Base-by-base conservation (phyloP, 1,140 invertebrate genomes). In the Mycetomoellerius zeteki region DNA sequence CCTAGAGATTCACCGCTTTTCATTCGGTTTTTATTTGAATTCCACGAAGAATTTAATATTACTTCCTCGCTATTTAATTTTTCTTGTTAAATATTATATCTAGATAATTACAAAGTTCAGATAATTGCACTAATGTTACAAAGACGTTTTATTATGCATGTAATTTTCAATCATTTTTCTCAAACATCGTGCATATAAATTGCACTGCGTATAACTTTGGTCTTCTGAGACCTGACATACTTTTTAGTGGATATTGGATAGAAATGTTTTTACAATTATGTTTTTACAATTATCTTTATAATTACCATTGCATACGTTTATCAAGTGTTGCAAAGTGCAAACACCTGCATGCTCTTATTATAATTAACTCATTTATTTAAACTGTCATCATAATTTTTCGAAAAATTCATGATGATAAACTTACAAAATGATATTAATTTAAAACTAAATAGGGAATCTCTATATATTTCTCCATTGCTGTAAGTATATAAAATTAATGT, bases 181-280 rank as follows among this genome's bases (percentile, higher is more conserved):
- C 3, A 19, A 33, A 33, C 37, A 60, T 21, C 4, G 21, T 30
- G 78, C 65, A 82, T 82, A 33, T 47, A 47, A 82, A 82, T 73
- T 82, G 60, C 4, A 6, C 24, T 3, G 2, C 10, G 24, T 24
- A 73, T 73, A 73, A 71, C 30, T 82, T 81, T 56, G 33, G 43
- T 12, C 30, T 56, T 43, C 19, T 4, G 65, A 56, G 50, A 56
- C 24, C 21, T 43, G 30, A 52, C 62, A 67, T 52, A 67, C 27
- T 67, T 67, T 52, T 80, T 19, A 37, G 3, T 3, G n/a, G 37
- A 43, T 10, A 30, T 7, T 27, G 16, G 6, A 62, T 65, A 14
- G 7, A 52, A 80, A 67, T 56, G 27, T 16, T 80, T 54, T 67
- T 33, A 52, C 37, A 80, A 52, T 67, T 5, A 80, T 54, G 27